A percentile compares a stretch with the other conserved stretches of the same genome.
Conservation (phyloP, 2,888 invertebrate genomes). For the Caenorhabditis becei region DNA sequence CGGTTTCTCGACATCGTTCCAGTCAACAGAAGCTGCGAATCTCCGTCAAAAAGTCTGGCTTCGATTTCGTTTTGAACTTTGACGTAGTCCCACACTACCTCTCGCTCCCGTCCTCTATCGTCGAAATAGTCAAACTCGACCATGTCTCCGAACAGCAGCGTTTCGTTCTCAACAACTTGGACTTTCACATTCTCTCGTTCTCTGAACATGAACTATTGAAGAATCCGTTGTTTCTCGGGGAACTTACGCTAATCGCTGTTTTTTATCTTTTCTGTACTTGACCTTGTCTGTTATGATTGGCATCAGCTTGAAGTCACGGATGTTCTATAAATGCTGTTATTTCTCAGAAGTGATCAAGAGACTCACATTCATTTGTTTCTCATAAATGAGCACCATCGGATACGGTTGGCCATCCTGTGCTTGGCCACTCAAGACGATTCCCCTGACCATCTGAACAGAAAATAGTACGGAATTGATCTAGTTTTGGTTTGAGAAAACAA, state of each 20-base stretch:
- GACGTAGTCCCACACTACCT: background rate
- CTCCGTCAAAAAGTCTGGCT: slow-evolving; percentile 16
- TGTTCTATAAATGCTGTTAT: background rate
- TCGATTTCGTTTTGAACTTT: background rate
- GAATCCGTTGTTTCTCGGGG: background rate
- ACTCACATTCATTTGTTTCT: background rate
- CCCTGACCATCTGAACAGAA: slow-evolving; percentile 9
- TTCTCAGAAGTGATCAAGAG: background rate
- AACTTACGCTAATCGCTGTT: slow-evolving; percentile 1
- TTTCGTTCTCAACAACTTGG: background rate
- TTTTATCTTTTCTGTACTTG: slow-evolving; percentile 3
- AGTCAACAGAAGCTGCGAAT: slow-evolving; percentile 20
- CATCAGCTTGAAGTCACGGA: slow-evolving; percentile 21
- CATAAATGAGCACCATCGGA: slow-evolving; percentile 27
- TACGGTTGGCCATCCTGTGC: slow-evolving; percentile 2
- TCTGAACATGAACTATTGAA: background rate
- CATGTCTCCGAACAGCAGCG: slow-evolving; percentile 15
- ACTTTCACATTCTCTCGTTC: background rate
- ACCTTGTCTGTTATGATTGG: background rate
- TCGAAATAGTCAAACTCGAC: background rate
- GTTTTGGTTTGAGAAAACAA: too few relatives aligned
- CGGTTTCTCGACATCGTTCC: slow-evolving; percentile 53
- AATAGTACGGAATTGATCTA: background rate
- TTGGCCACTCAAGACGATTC: slow-evolving; percentile 27
- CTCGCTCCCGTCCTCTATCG: background rate